Evolutionary conservation across 2,888 invertebrate species (phyloP).

Genomic region (Coenonympha glycerion): DNA sequence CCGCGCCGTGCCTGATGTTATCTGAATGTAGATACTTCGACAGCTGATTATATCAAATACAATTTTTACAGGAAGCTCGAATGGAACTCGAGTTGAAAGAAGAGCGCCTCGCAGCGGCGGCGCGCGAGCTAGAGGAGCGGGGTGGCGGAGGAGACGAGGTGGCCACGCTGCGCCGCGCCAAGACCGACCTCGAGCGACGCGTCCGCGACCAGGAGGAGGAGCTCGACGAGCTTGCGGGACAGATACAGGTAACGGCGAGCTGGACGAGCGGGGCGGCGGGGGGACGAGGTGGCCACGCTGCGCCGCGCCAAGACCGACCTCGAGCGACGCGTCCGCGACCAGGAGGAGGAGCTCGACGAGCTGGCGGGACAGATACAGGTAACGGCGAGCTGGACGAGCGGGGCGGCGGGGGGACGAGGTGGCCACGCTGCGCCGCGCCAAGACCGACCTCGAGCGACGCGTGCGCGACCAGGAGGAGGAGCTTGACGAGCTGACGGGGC

Average conservation of each 20-base stretch:
- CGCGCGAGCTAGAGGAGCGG: slow-evolving; percentile 90
- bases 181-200: slow-evolving; percentile 90
- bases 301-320: slow-evolving; percentile 90
- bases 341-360: slow-evolving; percentile 97
- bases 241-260: slow-evolving; percentile 84
- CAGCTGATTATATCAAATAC: too few relatives aligned
- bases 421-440: slow-evolving; percentile 85
- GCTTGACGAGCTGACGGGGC: slow-evolving; percentile 95
- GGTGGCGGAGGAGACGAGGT: slow-evolving; percentile 92
- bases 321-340: slow-evolving; percentile 88
- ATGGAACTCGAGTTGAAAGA: slow-evolving; percentile 92
- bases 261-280: slow-evolving; percentile 92
- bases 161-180: slow-evolving; percentile 85
- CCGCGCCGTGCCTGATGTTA: too few relatives aligned
- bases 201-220: slow-evolving; percentile 94
- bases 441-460: slow-evolving; percentile 90
- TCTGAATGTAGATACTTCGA: too few relatives aligned
- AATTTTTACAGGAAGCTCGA: slow-evolving; percentile 81
- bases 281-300: slow-evolving; percentile 88
- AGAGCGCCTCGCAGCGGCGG: slow-evolving; percentile 86
- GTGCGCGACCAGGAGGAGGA: slow-evolving; percentile 94
- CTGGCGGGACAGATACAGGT: slow-evolving; percentile 91
- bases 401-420: slow-evolving; percentile 92
- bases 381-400: slow-evolving; percentile 88
- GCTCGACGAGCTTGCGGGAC: slow-evolving; percentile 95